Conservation (phyloP, 92 coral and sea anemone species). For the Actinostola sp. region DNA sequence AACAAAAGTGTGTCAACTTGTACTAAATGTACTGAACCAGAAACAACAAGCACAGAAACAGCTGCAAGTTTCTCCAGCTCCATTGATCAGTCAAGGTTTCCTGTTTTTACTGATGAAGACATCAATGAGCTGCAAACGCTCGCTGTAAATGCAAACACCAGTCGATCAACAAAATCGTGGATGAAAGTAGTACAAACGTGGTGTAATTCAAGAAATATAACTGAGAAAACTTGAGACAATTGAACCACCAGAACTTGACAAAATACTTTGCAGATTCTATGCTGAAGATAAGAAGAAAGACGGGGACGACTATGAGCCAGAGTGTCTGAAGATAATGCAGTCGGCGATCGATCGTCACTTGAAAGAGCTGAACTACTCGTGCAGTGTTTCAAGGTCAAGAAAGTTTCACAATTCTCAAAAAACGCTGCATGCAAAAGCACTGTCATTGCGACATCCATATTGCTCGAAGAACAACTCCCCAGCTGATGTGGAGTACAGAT, state of each 20-base stretch:
- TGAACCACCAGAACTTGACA: neutral
- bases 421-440: conserved; percentile 24
- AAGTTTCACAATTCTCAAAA: conserved; percentile 41
- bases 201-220: conserved; percentile 27
- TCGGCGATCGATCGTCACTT: conserved; percentile 38
- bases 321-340: conserved; percentile 47
- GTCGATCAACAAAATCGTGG: conserved; percentile 40
- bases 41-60: too few relatives aligned
- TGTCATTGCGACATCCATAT: conserved; percentile 25
- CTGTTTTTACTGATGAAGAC: conserved; percentile 29
- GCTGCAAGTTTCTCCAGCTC: too few relatives aligned
- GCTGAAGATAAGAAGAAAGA: conserved; percentile 48
- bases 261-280: conserved; percentile 11
- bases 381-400: conserved; percentile 19
- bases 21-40: too few relatives aligned
- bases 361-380: conserved; percentile 26
- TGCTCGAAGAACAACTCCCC: conserved; percentile 25
- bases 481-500: conserved; percentile 50
- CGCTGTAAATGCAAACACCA: conserved; percentile 19
- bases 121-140: conserved; percentile 25
- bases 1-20: too few relatives aligned
- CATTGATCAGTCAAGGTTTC: conserved; percentile 23
- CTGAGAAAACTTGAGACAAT: neutral
- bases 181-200: conserved; percentile 28
- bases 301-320: conserved; percentile 58